Conservation (phyloP, 1,140 invertebrate genomes). For the Chymomyza costata region DNA sequence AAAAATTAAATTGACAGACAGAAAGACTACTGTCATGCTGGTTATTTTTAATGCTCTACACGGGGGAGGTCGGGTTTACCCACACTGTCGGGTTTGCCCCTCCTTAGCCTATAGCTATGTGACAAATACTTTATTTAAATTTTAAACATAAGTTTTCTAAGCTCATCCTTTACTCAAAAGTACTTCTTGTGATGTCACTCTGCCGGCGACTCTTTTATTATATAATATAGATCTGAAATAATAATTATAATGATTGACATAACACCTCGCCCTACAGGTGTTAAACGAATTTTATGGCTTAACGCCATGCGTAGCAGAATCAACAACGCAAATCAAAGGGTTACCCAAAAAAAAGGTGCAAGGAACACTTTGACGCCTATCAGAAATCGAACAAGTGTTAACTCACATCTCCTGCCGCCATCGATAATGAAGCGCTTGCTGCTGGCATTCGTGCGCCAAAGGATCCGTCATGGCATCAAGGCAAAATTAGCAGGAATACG, state of each 20-base stretch:
- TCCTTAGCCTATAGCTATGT: too few species aligned
- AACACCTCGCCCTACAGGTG: conserved; percentile 51
- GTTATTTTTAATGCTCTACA: too few species aligned
- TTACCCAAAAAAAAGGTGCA: conserved; percentile 20
- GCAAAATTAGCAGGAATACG: conserved; percentile 62
- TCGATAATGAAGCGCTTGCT: conserved; percentile 24
- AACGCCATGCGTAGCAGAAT: conserved; percentile 45
- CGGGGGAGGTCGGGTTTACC: too few species aligned
- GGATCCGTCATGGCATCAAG: conserved; percentile 42
- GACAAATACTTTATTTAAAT: too few species aligned
- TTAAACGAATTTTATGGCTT: conserved; percentile 67
- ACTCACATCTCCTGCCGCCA: conserved; percentile 22
- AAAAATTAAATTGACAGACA: too few species aligned
- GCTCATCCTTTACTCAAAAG: too few species aligned
- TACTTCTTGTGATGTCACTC: too few species aligned
- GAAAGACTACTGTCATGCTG: too few species aligned
- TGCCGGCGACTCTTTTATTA: conserved; percentile 53
- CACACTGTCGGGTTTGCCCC: too few species aligned
- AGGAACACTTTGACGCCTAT: not conserved
- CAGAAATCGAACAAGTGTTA: conserved; percentile 13
- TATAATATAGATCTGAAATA: conserved; percentile 29
- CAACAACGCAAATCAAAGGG: not conserved
- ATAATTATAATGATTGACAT: conserved; percentile 64
- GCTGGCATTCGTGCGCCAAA: conserved; percentile 42
- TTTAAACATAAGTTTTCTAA: too few species aligned